These are phyloP conservation scores for Myoxocephalus aenaeus DNA, from an alignment of 2,797 vertebrate genomes.

Conservation along the genomic window DNA sequence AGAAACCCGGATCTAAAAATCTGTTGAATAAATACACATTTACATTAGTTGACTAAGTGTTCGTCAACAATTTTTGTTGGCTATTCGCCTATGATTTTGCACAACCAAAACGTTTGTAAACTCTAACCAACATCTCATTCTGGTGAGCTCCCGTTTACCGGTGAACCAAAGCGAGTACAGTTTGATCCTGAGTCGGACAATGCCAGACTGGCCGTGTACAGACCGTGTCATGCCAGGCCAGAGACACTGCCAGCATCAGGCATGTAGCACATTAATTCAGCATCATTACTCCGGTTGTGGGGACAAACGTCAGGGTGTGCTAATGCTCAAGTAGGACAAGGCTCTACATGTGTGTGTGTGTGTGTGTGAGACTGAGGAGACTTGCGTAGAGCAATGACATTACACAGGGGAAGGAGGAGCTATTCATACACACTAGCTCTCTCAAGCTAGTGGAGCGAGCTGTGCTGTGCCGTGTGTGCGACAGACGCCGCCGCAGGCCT, in stretches of 20 bases:
- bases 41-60: too few relatives aligned
- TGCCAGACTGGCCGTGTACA: conserved; percentile 47
- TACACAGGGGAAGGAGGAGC: conserved; percentile 48
- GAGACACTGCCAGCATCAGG: conserved; percentile 67
- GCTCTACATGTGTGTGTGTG: not conserved
- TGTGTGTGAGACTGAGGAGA: conserved; percentile 29
- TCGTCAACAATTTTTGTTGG: too few relatives aligned
- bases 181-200: not conserved
- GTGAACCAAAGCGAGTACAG: conserved; percentile 39
- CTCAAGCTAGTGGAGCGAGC: conserved; percentile 23
- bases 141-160: too few relatives aligned
- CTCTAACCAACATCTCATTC: not conserved
- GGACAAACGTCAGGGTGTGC: conserved; percentile 60
- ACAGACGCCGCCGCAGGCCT: conserved; percentile 39
- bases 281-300: conserved; percentile 71
- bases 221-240: conserved; percentile 44
- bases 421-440: conserved; percentile 34
- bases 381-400: conserved; percentile 40
- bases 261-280: conserved; percentile 74
- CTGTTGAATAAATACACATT: not conserved
- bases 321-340: conserved; percentile 28
- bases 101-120: not conserved
- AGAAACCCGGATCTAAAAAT: not conserved
- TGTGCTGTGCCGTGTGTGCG: conserved; percentile 26
- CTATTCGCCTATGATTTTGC: too few relatives aligned